Conservation (phyloP, 2,113 vertebrate species). For the Diglossa brunneiventris region DNA sequence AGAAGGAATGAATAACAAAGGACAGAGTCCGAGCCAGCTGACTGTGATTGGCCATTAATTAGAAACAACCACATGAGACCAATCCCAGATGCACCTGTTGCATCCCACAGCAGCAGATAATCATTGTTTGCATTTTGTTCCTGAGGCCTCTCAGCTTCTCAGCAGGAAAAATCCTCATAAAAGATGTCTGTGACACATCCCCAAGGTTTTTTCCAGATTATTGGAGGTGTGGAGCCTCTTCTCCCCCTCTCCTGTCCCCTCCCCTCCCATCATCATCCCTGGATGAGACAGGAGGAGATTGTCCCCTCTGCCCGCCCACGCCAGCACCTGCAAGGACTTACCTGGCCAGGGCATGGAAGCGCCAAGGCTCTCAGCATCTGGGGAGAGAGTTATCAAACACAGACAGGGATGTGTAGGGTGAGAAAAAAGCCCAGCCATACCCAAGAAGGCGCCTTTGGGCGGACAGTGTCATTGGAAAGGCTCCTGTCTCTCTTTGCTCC, state of each 20-base stretch:
- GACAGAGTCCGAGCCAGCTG: too few species aligned
- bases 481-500: background rate
- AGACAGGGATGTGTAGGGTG: background rate
- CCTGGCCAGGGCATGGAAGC: background rate
- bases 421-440: background rate
- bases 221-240: background rate
- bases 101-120: too few species aligned
- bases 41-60: too few species aligned
- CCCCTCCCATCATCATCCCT: background rate
- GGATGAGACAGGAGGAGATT: background rate
- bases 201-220: background rate
- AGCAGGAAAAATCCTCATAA: too few species aligned
- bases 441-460: slow-evolving; percentile 14
- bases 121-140: too few species aligned
- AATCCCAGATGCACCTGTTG: too few species aligned
- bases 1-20: too few species aligned
- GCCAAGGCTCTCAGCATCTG: background rate
- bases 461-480: background rate
- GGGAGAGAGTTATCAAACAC: background rate
- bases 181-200: background rate
- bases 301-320: accelerated
- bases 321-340: background rate
- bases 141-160: too few species aligned
- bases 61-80: too few species aligned
- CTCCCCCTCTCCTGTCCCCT: background rate